These are phyloP conservation scores for Melieria omissa DNA, from an alignment of 2,888 invertebrate species.

Conservation along the genomic window DNA sequence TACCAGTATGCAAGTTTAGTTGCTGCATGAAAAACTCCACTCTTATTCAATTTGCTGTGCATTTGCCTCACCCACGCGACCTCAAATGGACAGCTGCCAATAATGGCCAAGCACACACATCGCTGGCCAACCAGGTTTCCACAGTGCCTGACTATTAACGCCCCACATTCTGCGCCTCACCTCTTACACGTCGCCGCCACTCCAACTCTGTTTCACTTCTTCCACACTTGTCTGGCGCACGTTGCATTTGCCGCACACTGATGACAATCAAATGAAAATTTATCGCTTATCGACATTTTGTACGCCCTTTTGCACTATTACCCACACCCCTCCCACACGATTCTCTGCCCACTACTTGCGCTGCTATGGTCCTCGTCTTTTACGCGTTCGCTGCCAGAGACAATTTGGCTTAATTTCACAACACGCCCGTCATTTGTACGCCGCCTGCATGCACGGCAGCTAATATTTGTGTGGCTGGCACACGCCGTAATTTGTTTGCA, in stretches of 20 bases:
- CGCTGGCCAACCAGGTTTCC: too few species aligned
- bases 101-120: too few species aligned
- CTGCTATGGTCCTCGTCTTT: not conserved
- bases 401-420: slow-evolving; percentile 27
- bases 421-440: slow-evolving; percentile 11
- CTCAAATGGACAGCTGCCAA: too few species aligned
- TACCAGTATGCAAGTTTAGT: too few species aligned
- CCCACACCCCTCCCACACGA: not conserved
- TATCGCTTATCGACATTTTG: slow-evolving; percentile 23
- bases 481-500: slow-evolving; percentile 4
- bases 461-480: not conserved
- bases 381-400: slow-evolving; percentile 46
- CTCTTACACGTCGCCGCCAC: too few species aligned
- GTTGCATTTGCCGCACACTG: not conserved
- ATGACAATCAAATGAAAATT: slow-evolving; percentile 22
- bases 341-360: not conserved
- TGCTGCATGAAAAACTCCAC: too few species aligned
- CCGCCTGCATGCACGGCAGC: not conserved
- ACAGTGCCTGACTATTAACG: too few species aligned
- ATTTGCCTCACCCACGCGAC: too few species aligned
- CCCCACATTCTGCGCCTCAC: too few species aligned
- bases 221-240: too few species aligned
- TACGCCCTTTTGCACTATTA: slow-evolving; percentile 6
- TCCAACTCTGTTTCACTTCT: too few species aligned
- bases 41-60: too few species aligned